These are phyloP conservation scores for Orthosia incerta DNA, from an alignment of 2,888 invertebrate genomes.

Conservation along the genomic window DNA sequence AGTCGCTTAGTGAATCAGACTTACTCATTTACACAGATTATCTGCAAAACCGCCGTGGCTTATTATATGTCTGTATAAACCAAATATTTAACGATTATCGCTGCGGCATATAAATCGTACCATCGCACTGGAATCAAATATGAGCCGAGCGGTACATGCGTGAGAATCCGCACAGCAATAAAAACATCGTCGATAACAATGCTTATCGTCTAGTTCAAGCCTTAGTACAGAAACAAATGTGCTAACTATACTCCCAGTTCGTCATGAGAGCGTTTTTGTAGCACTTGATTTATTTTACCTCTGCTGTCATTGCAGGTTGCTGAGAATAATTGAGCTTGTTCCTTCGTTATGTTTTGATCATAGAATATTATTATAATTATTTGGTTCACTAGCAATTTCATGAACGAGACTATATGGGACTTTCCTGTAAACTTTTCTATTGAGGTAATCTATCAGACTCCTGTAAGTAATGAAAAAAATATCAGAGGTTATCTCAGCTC, in stretches of 20 bases:
- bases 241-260: not conserved
- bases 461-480: not conserved
- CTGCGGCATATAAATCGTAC: slow-evolving; percentile 7
- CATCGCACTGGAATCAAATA: slow-evolving; percentile 46
- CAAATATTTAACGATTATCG: not conserved
- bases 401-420: no score
- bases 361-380: no score
- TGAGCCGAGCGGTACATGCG: slow-evolving; percentile 45
- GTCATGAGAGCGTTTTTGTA: slow-evolving; percentile 2
- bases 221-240: not conserved
- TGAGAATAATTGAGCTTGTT: not conserved
- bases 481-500: no score
- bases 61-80: not conserved
- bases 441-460: not conserved
- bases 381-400: not conserved
- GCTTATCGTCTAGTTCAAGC: slow-evolving; percentile 24
- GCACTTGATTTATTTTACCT: not conserved
- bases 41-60: no score
- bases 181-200: slow-evolving; percentile 60
- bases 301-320: not conserved
- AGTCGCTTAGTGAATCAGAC: no score
- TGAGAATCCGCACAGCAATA: slow-evolving; percentile 57
- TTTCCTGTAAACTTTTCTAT: not conserved
- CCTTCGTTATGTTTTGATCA: not conserved
- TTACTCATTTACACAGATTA: no score